Percentiles rank a stretch among this genome's conserved stretches.
These are phyloP conservation scores for Conistra vaccinii DNA, from an alignment of 2,888 invertebrate genomes.

Conservation along the genomic window DNA sequence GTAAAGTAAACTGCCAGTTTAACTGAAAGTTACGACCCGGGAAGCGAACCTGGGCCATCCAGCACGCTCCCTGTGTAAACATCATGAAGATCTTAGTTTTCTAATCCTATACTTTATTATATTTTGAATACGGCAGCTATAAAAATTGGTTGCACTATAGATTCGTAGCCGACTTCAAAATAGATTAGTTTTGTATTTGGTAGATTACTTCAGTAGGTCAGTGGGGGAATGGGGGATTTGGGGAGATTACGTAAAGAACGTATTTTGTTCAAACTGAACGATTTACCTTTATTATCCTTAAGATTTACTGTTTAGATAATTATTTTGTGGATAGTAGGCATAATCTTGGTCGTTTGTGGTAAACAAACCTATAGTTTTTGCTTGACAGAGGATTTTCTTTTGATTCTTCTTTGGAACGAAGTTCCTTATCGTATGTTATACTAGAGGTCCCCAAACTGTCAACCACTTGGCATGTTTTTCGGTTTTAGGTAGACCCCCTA, in stretches of 20 bases:
- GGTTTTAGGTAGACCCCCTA: too few relatives aligned
- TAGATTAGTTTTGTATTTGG: conserved; percentile 49
- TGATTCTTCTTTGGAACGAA: background rate
- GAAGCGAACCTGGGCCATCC: conserved; percentile 81
- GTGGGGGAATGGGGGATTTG: conserved; percentile 40
- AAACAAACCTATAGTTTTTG: background rate
- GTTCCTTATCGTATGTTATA: background rate
- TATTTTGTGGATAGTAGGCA: background rate
- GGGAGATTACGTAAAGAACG: conserved; percentile 25
- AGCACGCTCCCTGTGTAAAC: conserved; percentile 78
- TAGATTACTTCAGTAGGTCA: conserved; percentile 58
- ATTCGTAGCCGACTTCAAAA: conserved; percentile 43
- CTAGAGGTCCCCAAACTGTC: too few relatives aligned
- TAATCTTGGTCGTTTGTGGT: background rate
- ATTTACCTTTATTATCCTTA: conserved; percentile 43
- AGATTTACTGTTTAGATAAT: conserved; percentile 4
- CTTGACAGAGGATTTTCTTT: background rate
- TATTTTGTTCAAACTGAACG: conserved; percentile 28
- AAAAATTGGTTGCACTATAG: conserved; percentile 57
- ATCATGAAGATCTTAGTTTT: conserved; percentile 56
- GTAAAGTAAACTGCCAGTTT: conserved; percentile 65
- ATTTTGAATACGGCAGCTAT: conserved; percentile 58
- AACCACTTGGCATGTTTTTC: too few relatives aligned
- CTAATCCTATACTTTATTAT: conserved; percentile 68
- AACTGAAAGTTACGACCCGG: conserved; percentile 81